Base-by-base conservation (phyloP, 2,888 invertebrate species). In the Hesperia comma region DNA sequence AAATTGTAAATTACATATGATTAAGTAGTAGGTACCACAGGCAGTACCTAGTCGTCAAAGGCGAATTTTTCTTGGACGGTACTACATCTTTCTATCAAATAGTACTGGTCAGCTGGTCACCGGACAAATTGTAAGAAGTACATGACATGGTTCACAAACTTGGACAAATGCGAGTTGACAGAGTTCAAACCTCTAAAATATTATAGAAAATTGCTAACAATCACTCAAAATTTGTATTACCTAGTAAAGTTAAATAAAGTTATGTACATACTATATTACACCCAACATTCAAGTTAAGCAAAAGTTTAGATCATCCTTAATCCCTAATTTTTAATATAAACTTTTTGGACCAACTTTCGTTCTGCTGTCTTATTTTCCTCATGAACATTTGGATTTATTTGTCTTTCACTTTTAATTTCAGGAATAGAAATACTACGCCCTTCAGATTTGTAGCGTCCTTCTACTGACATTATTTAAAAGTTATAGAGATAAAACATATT, bases 381-480 rank as follows among this genome's bases (percentile, higher is more conserved):
- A 46, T 58, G 26, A 58, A 58, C 15, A 58, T 26, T 21, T 46
- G 46, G 43, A 61, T 19, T 61, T 61, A 6, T 61, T 46, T 17
- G 19, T 33, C 49, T 15, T 32, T 26, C 26, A 26, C 26, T 43
- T 32, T 46, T 58, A 57, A 57, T 55, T 55, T 55, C 6, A 57
- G 41, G 32, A 26, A 15, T 43, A 54, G 40, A 32, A 62, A 62
- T 37, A 8, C 41, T 43, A 1, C 12, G 10, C 15, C 12, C 15
- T 21, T 15, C 5, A 7, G 26, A 58, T 46, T 58, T 46, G 43
- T 32, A 46, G 26, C 41, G 10, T 43, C 43, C 37, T n/a, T n/a
- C n/a, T 58, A 15, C 12, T 6, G 12, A 1, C 19, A 46, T 15
- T 58, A 15, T 14, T 2, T 40, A 40, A 8, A 33, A 26, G 21